Evolutionary conservation across 2,113 vertebrate species (phyloP), one percentile per base, ranked within the genome.

Genomic region (Madoqua kirkii): DNA sequence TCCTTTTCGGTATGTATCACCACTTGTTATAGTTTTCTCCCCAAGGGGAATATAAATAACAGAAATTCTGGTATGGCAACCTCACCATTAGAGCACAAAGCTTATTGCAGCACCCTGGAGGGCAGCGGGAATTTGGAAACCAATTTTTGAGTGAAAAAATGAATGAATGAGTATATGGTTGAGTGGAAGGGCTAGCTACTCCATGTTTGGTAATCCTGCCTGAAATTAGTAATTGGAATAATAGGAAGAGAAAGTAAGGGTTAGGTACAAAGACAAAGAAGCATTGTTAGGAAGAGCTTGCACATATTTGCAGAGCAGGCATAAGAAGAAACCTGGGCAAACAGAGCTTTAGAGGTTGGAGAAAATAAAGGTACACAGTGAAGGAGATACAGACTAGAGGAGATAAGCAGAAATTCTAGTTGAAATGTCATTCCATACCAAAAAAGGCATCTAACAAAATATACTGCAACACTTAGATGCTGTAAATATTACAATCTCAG

Each of bases 401-500:
- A 64, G 36, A 60, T 27, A 84, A 79, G 87, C 21, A 87, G 84
- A 96, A 96, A 82, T 67, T 59, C 36, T 7, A 71, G 67, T 33
- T 43, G 67, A 78, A 52, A 55, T 67, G 31, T 76, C 71, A 97
- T 82, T 88, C 52, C 27, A 82, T 64, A 74, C 15, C 59, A 45
- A 97, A 95, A 96, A 84, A 87, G 82, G 60, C 55, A 76, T 86
- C 48, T 91, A 95, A 91, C 64, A 88, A 97, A 88, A 91, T 40
- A 91, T 31, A 25, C 27, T 67, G 48, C 33, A 87, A 89, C 50
- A 43, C n/a, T 92, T 79, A 21, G 4, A 89, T 93, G 74, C 83
- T 93, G 84, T 82, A 52, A 97, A 62, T 91, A 78, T 87, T 87
- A 96, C 94, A 93, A 95, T 94, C 87, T 90, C 55, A 95, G 93